Evolutionary conservation across 2,113 vertebrate genomes (phyloP).

Genomic region (Lynx canadensis): DNA sequence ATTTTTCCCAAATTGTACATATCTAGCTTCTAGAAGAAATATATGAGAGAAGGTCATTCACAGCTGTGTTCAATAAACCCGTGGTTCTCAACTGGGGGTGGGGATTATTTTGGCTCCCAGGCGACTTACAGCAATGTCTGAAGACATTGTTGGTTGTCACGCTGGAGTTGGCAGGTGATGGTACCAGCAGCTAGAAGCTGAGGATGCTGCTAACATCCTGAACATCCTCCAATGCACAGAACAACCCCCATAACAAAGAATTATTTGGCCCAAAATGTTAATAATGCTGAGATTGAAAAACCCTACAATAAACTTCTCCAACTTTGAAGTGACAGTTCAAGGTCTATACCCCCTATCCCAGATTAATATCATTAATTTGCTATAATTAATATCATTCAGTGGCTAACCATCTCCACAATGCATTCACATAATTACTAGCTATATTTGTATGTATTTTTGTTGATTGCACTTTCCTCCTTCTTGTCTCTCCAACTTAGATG

Average conservation of each 20-base stretch:
- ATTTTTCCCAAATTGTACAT: not conserved
- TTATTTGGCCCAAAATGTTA: not conserved
- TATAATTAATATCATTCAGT: conserved; percentile 9
- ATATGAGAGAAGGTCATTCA: not conserved
- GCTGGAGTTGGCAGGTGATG: not conserved
- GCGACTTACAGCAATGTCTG: not conserved
- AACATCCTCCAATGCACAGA: not conserved
- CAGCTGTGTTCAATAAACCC: not conserved
- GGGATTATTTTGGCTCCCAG: not conserved
- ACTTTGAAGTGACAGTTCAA: conserved; percentile 51
- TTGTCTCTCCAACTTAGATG: conserved; percentile 17
- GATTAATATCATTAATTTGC: conserved; percentile 39
- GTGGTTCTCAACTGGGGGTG: not conserved
- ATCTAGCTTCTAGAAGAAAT: not conserved
- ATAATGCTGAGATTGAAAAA: not conserved
- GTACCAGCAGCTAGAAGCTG: not conserved
- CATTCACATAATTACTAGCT: conserved; percentile 36
- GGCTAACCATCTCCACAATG: not conserved
- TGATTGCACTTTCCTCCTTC: conserved; percentile 55
- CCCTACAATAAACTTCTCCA: not conserved
- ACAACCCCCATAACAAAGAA: not conserved
- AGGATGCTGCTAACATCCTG: not conserved
- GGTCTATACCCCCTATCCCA: not conserved
- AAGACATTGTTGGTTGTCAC: not conserved
- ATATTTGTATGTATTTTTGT: conserved; percentile 44